Evolutionary conservation across 1,140 invertebrate genomes (phyloP).

Genomic region (Drosophila nigromelanica): DNA sequence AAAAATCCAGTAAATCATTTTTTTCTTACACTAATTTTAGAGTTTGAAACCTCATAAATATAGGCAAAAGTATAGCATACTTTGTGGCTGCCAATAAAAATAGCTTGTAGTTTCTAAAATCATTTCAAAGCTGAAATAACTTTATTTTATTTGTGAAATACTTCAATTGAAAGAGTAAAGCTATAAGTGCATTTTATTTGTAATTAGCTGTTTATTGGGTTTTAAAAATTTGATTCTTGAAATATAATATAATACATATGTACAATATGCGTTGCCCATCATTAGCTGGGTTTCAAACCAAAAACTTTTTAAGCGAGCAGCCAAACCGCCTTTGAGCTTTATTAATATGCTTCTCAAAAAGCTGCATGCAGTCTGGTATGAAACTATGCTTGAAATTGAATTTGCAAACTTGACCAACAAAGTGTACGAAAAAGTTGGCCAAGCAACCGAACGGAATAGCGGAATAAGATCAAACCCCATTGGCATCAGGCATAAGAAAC

Average conservation of each 20-base stretch:
- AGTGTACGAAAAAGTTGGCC: neutral
- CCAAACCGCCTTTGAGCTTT: neutral
- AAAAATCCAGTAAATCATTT: too few relatives aligned
- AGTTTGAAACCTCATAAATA: too few relatives aligned
- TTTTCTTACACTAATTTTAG: neutral
- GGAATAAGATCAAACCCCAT: constrained; percentile 45
- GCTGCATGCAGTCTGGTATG: constrained; percentile 15
- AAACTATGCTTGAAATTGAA: neutral
- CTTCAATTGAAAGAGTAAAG: too few relatives aligned
- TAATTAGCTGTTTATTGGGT: too few relatives aligned
- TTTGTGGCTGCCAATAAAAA: constrained; percentile 5
- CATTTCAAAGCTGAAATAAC: too few relatives aligned
- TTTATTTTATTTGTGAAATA: too few relatives aligned
- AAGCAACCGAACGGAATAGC: neutral
- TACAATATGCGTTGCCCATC: too few relatives aligned
- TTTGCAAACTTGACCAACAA: neutral
- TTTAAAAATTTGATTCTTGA: too few relatives aligned
- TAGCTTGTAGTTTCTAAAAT: neutral
- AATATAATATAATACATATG: too few relatives aligned
- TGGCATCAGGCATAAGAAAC: constrained; percentile 16
- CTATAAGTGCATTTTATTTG: too few relatives aligned
- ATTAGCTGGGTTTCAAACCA: neutral
- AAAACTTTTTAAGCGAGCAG: neutral
- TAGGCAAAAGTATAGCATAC: constrained; percentile 19
- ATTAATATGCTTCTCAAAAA: neutral